Evolutionary conservation across 2,888 invertebrate genomes (phyloP), one percentile per base, ranked within the genome.

Genomic region (Osedax frankpressi): DNA sequence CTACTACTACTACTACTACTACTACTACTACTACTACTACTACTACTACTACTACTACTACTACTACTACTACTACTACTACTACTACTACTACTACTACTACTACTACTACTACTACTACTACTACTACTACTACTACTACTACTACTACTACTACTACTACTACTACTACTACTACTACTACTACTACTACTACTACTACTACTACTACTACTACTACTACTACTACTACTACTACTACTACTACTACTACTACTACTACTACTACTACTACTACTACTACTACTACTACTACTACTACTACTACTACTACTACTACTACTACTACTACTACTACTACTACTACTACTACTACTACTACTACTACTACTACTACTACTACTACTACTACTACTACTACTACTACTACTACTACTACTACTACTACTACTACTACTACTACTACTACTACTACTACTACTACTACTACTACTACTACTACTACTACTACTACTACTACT

Each of bases 111-210:
- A 65, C 67, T 65, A 65, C 67, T 65, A 65, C 67, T 65, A 65
- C 67, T 65, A 65, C 67, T 65, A 65, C 67, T 65, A 65, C 67
- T 65, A 65, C 67, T 65, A 65, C 67, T 65, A 65, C 67, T 65
- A 65, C 67, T 65, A 65, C 67, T 65, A 65, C 67, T 65, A 65
- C 67, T 65, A 65, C 67, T 65, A 65, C 67, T 65, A 65, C 67
- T 65, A 65, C 67, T 65, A 65, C 67, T 65, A 11, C 67, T 65
- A 65, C 67, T 65, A 65, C 67, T 65, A 65, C 67, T 65, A 65
- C 67, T 65, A 65, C 67, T 65, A 65, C 67, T 65, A 65, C 67
- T 65, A 65, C 67, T 65, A 65, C 67, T 65, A 65, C 67, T 65
- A 65, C 67, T 65, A 65, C n/a, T 65, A 65, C 67, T 65, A 65